These are phyloP conservation scores for Rotaria socialis DNA, from an alignment of 2,888 invertebrate genomes.

Conservation along the genomic window DNA sequence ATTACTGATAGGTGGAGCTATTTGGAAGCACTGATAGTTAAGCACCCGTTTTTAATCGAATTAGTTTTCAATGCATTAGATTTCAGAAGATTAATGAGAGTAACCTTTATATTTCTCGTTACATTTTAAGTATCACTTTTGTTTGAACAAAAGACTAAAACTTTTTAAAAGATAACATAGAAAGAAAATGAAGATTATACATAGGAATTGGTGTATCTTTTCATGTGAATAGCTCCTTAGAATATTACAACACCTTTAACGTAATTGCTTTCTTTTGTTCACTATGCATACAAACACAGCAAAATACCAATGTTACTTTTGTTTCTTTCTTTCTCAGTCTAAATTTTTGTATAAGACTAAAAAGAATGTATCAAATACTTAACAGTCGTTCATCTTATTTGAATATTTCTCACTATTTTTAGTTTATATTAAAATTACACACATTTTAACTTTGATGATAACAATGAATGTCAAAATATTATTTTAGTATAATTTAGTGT, in stretches of 20 bases:
- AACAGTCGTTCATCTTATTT: not conserved
- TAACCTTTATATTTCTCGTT: not conserved
- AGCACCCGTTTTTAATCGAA: not conserved
- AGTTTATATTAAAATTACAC: not conserved
- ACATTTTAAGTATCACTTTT: not conserved
- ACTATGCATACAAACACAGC: not conserved
- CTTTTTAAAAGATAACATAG: slow-evolving; percentile 1
- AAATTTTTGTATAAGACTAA: not conserved
- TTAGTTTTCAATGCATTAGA: not conserved
- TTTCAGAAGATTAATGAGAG: not conserved
- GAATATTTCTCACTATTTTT: not conserved
- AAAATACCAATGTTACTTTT: not conserved
- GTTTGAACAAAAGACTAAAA: not conserved
- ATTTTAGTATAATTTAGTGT: no score
- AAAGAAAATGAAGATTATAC: not conserved
- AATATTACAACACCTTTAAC: not conserved
- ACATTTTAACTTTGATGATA: no score
- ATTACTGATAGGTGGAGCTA: not conserved
- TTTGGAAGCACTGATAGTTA: not conserved
- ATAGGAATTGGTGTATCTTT: not conserved
- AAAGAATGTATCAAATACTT: not conserved
- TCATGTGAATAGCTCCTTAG: not conserved
- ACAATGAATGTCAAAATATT: no score
- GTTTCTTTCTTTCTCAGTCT: not conserved
- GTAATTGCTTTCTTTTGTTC: not conserved